Conservation (phyloP, 2,888 invertebrate genomes). For the Gibbula magus region DNA sequence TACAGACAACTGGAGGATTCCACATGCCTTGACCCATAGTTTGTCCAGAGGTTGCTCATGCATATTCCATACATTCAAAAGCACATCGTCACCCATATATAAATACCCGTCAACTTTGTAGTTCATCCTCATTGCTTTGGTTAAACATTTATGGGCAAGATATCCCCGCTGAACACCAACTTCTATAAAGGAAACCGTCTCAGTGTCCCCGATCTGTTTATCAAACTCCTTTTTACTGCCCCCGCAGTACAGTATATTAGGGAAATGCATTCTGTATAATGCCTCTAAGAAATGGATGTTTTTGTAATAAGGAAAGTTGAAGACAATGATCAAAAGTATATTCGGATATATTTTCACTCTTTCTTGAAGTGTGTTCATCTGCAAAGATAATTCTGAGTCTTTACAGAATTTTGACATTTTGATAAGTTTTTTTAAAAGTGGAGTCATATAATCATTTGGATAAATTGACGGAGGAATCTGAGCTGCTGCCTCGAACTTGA, state of each 20-base stretch:
- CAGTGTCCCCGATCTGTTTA: neutral
- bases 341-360: no score
- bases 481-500: conserved; percentile 13
- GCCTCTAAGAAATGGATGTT: no score
- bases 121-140: no score
- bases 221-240: neutral
- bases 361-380: no score
- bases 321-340: no score
- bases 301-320: no score
- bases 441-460: no score
- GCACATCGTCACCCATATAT: conserved; percentile 37
- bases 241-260: no score
- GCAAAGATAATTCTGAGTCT: neutral
- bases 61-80: conserved; percentile 25
- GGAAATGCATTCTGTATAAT: no score
- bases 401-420: neutral
- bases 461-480: neutral
- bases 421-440: no score
- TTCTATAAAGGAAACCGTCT: conserved; percentile 20
- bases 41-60: neutral
- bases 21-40: neutral
- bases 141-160: conserved; percentile 33
- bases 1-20: neutral
- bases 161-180: neutral
- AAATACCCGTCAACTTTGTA: no score